A percentile compares a stretch with the other conserved stretches of the same genome.
These are phyloP conservation scores for Calcarius lapponicus DNA, from an alignment of 2,797 vertebrate genomes.

Conservation along the genomic window DNA sequence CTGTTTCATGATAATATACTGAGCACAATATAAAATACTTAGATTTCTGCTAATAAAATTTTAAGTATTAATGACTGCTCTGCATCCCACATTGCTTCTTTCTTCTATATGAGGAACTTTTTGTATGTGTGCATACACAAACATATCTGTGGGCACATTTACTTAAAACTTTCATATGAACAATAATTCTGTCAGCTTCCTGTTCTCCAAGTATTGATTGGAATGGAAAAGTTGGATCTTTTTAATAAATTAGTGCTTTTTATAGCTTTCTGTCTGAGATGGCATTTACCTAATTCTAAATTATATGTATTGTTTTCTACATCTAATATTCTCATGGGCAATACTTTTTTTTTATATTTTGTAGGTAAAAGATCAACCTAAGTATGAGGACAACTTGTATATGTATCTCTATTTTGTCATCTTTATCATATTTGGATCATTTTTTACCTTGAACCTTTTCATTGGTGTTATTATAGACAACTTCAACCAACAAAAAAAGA, in stretches of 20 bases:
- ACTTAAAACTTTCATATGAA: background rate
- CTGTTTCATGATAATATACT: background rate
- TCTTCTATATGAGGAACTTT: background rate
- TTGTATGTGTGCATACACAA: background rate
- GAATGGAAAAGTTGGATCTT: background rate
- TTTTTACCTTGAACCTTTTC: conserved; percentile 98
- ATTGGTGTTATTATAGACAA: conserved; percentile 99
- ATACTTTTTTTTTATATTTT: conserved; percentile 47
- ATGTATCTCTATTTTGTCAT: conserved; percentile 97
- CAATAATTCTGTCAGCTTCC: background rate
- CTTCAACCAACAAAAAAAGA: conserved; percentile 99
- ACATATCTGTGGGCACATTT: background rate
- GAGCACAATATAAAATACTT: background rate
- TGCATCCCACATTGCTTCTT: background rate
- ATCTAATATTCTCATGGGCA: background rate
- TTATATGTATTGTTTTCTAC: background rate
- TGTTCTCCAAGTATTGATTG: background rate
- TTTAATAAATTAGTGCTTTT: background rate
- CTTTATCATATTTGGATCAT: conserved; percentile 98
- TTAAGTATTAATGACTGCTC: background rate
- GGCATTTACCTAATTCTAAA: background rate
- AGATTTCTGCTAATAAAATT: background rate
- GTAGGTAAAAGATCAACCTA: conserved; percentile 85
- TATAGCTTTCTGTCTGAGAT: background rate
- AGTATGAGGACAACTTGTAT: conserved; percentile 85